Conservation (phyloP, 2,888 invertebrate genomes). For the Lithophane socia region DNA sequence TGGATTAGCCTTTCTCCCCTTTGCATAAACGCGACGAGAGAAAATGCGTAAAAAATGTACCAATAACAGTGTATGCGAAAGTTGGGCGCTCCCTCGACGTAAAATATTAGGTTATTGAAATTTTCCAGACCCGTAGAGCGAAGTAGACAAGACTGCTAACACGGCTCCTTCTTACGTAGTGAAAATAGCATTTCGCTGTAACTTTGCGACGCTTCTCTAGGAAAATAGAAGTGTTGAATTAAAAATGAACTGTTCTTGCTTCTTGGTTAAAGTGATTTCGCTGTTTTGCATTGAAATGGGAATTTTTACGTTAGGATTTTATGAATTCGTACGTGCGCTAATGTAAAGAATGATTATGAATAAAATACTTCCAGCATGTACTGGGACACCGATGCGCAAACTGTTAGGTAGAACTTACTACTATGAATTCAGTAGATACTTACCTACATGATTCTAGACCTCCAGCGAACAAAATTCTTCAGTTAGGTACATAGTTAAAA, state of each 20-base stretch:
- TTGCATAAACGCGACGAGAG: constrained; percentile 69
- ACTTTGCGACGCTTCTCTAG: constrained; percentile 44
- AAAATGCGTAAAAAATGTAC: constrained; percentile 77
- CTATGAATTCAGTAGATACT: background rate
- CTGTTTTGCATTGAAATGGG: constrained; percentile 14
- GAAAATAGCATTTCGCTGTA: constrained; percentile 69
- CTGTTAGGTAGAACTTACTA: background rate
- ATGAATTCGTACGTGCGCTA: background rate
- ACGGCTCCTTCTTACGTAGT: constrained; percentile 63
- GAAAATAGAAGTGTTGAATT: constrained; percentile 52
- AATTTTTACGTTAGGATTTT: background rate
- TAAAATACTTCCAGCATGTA: background rate
- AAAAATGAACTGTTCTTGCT: constrained; percentile 51
- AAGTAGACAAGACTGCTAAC: constrained; percentile 69
- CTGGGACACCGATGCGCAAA: background rate
- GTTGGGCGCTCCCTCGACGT: constrained; percentile 70
- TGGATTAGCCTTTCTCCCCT: constrained; percentile 81
- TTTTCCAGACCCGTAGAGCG: constrained; percentile 78
- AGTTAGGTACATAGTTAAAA: too few species aligned
- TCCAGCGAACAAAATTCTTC: background rate
- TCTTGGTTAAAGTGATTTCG: constrained; percentile 33
- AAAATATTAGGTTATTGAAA: constrained; percentile 82
- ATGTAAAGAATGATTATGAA: background rate
- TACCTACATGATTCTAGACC: background rate
- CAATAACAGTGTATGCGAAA: constrained; percentile 79